Conservation (phyloP, 1,140 invertebrate species). For the Belonocnema kinseyi region DNA sequence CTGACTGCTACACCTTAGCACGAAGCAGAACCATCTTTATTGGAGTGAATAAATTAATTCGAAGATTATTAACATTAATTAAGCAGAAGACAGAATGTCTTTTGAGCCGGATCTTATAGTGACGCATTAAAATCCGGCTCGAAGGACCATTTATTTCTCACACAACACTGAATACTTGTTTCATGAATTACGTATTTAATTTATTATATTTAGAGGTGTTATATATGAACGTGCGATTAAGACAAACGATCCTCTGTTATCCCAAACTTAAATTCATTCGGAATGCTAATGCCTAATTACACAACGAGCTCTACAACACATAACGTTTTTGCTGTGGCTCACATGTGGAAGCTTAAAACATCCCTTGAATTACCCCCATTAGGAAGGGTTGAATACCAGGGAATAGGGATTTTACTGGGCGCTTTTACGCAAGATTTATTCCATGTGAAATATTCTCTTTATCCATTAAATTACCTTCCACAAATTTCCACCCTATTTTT, state of each 20-base stretch:
- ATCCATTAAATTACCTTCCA: constrained; percentile 61
- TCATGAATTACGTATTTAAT: neutral
- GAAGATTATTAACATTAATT: too few species aligned
- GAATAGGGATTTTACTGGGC: constrained; percentile 70
- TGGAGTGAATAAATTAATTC: too few species aligned
- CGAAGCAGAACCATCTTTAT: too few species aligned
- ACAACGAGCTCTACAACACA: constrained; percentile 56
- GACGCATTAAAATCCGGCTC: too few species aligned
- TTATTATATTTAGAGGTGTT: neutral
- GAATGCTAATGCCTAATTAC: constrained; percentile 73
- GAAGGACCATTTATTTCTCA: too few species aligned
- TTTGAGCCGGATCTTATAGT: too few species aligned
- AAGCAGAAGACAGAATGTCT: too few species aligned
- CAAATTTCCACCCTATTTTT: constrained; percentile 44
- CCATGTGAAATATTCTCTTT: constrained; percentile 72
- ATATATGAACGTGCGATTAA: neutral
- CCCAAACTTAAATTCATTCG: constrained; percentile 58
- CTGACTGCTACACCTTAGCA: too few species aligned
- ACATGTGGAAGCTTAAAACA: constrained; percentile 72
- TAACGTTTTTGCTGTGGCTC: constrained; percentile 69
- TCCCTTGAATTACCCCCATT: constrained; percentile 75
- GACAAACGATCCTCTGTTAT: constrained; percentile 35
- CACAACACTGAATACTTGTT: too few species aligned
- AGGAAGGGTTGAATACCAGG: constrained; percentile 69
- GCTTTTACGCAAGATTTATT: constrained; percentile 73